A percentile compares a stretch with the other conserved stretches of the same genome.
phyloP scores from a whole-genome alignment of 2,888 invertebrate genomes.

The Epiperipatus broadwayi region DNA sequence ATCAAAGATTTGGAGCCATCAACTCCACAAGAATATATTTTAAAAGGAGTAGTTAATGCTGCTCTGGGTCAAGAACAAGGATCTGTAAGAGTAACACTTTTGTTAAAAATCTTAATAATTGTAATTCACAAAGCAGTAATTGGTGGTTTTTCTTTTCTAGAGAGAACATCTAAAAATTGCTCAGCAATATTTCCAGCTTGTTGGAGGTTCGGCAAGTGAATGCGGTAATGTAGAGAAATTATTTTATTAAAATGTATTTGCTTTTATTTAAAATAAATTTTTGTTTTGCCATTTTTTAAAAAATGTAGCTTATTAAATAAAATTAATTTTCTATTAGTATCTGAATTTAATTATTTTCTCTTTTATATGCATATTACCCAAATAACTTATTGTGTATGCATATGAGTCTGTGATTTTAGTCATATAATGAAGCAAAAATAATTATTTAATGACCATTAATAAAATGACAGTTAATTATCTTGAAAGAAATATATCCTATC shows the following conservation, averaged over 20 bases:
- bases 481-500: too few relatives aligned
- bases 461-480: too few relatives aligned
- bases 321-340: too few relatives aligned
- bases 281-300: too few relatives aligned
- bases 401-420: too few relatives aligned
- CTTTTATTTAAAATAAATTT: background rate
- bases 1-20: conserved; percentile 80
- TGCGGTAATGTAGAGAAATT: conserved; percentile 37
- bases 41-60: conserved; percentile 89
- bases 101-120: conserved; percentile 10
- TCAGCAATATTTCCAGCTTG: conserved; percentile 85
- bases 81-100: conserved; percentile 43
- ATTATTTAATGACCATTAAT: too few relatives aligned
- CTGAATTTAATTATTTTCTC: too few relatives aligned
- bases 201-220: conserved; percentile 87
- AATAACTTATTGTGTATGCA: too few relatives aligned
- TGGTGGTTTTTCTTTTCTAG: conserved; percentile 34
- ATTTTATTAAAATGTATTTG: background rate
- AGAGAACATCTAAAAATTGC: conserved; percentile 82
- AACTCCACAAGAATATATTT: conserved; percentile 81
- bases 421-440: too few relatives aligned
- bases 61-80: conserved; percentile 75
- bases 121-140: conserved; percentile 11
- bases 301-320: too few relatives aligned
- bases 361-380: too few relatives aligned